Evolutionary conservation across 2,888 invertebrate genomes (phyloP).

Genomic region (Ormia ochracea): DNA sequence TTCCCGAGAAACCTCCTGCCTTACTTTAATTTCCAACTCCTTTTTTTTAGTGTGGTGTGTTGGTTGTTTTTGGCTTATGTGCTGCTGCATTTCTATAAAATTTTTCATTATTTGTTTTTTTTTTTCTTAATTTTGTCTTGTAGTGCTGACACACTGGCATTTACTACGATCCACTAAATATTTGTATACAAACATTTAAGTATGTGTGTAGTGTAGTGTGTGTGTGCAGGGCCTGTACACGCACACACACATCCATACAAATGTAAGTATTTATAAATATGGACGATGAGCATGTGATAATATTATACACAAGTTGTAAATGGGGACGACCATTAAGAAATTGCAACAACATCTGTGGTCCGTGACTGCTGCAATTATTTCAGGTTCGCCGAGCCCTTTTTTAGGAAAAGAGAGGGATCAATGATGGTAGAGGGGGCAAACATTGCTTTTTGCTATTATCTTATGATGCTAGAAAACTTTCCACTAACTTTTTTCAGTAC

Average conservation of each 20-base stretch:
- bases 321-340: conserved; percentile 28
- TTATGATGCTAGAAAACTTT: too few species aligned
- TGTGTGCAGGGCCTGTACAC: too few species aligned
- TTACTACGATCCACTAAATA: conserved; percentile 38
- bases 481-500: too few species aligned
- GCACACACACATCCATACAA: background rate
- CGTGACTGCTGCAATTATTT: conserved; percentile 31
- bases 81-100: conserved; percentile 19
- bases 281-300: conserved; percentile 18
- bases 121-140: background rate
- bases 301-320: background rate
- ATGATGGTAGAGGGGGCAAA: too few species aligned
- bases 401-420: background rate
- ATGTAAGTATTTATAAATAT: too few species aligned
- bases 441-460: too few species aligned
- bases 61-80: conserved; percentile 32
- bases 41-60: conserved; percentile 62
- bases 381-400: background rate
- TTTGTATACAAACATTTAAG: background rate
- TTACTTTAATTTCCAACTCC: conserved; percentile 75
- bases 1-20: conserved; percentile 76
- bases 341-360: conserved; percentile 50
- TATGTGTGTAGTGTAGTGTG: too few species aligned
- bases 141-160: conserved; percentile 60
- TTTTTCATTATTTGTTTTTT: too few species aligned